Evolutionary conservation across 1,140 invertebrate species (phyloP).

Genomic region (Drosophila sucinea): DNA sequence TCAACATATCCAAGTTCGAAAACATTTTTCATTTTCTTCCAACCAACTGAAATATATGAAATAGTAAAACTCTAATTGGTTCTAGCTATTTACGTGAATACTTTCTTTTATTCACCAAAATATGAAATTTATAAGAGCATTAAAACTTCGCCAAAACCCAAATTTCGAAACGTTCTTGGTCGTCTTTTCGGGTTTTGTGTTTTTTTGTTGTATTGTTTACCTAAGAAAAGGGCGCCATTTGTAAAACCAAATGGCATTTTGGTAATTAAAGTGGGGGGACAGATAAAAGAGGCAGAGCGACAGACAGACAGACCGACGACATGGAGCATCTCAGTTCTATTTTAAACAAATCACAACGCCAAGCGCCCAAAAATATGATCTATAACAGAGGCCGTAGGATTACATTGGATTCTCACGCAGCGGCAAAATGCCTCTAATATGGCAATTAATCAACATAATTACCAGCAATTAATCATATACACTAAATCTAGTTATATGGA

Average conservation of each 20-base stretch:
- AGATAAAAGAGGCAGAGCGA: neutral
- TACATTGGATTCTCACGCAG: constrained; percentile 54
- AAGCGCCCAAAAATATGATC: constrained; percentile 64
- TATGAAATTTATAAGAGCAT: neutral
- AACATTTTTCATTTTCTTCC: too few species aligned
- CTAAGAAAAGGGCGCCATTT: constrained; percentile 73
- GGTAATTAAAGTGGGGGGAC: constrained; percentile 65
- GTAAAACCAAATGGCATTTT: constrained; percentile 64
- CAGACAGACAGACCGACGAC: neutral
- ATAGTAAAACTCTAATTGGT: too few species aligned
- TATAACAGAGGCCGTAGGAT: constrained; percentile 42
- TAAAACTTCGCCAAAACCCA: neutral
- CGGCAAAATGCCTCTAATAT: constrained; percentile 62
- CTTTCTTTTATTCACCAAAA: too few species aligned
- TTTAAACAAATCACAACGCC: constrained; percentile 44
- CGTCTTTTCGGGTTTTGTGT: neutral
- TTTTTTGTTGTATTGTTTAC: constrained; percentile 42
- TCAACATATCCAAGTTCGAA: too few species aligned
- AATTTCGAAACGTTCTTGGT: neutral
- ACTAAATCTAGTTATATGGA: constrained; percentile 5
- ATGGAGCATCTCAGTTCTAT: constrained; percentile 28
- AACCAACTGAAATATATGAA: too few species aligned
- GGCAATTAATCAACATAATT: constrained; percentile 82
- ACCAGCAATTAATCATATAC: constrained; percentile 80
- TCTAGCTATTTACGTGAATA: too few species aligned